Evolutionary conservation across 2,888 invertebrate genomes (phyloP), one percentile per base, ranked within the genome.

Genomic region (Ceriagrion tenellum): DNA sequence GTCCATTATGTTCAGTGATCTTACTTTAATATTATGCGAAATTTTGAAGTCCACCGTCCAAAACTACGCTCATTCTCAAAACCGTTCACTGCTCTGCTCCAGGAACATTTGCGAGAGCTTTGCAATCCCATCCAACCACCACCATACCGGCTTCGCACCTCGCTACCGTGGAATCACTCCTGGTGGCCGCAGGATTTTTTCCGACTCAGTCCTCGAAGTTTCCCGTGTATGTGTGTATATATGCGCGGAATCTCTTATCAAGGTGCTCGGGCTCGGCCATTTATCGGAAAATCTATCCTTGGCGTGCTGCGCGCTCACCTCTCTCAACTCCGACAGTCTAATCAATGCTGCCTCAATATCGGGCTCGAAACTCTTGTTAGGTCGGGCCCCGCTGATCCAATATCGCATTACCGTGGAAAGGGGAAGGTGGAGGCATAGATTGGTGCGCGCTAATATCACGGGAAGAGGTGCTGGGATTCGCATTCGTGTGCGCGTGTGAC

Each of bases 341-440:
- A 81, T 81, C 81, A 81, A 81, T 81, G 81, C 81, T 18, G 81
- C 81, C 35, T 35, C 81, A 35, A 81, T 81, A 81, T 81, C 35
- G 81, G 81, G 30, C 18, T 35, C 35, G 81, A 81, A 81, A 81
- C 81, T 81, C 30, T 69, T 35, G 81, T 81, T 30, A 81, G 16
- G n/a, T 69, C n/a, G 69, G 81, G 81, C 30, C n/a, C 30, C 30
- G 35, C 81, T 81, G 81, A 81, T 81, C 81, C 81, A 81, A 81
- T 81, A 81, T 81, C 81, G 30, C 35, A 81, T 81, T 81, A 81
- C 81, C 35, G 30, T 26, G 35, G 13, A 35, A 20, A 20, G 59
- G 59, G 59, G 59, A 59, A 20, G 59, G 59, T 8, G 59, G 20
- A 20, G 59, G 3, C 20, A 2, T 59, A 59, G 59, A 59, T 59